Percentiles rank a stretch among this genome's conserved stretches.
phyloP scores from a whole-genome alignment of 2,113 vertebrate genomes.

The Prinia subflava region DNA sequence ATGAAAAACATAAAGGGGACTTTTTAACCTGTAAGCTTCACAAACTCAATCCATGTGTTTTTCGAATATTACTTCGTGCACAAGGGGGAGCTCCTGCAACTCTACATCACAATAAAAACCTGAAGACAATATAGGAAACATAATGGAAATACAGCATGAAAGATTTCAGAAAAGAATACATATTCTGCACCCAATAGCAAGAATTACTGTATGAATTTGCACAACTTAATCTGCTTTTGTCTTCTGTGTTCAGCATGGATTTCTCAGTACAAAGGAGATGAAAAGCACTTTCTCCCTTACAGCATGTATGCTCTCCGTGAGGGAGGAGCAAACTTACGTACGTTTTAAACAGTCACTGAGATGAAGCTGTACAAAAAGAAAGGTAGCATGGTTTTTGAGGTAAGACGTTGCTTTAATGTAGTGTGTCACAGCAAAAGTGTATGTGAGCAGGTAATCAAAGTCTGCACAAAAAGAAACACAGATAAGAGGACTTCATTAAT shows the following conservation, averaged over 20 bases:
- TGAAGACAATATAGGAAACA: not conserved
- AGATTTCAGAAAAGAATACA: not conserved
- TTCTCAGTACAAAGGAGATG: not conserved
- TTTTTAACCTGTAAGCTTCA: not conserved
- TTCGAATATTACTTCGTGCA: not conserved
- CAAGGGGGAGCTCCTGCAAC: constrained; percentile 69
- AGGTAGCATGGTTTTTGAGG: not conserved
- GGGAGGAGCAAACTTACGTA: not conserved
- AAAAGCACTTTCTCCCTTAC: not conserved
- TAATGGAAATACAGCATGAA: not conserved
- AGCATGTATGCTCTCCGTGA: not conserved
- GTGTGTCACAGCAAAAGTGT: not conserved
- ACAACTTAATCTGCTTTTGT: not conserved
- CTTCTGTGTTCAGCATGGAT: not conserved
- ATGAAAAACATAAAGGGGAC: not conserved
- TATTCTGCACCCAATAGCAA: not conserved
- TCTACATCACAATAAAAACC: not conserved
- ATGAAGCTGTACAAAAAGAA: not conserved
- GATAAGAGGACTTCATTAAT: not conserved
- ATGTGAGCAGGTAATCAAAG: not conserved
- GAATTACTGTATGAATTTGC: not conserved
- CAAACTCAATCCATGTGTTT: not conserved
- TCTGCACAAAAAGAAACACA: not conserved
- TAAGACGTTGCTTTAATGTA: not conserved
- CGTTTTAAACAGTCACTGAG: not conserved